Evolutionary conservation across 2,113 vertebrate genomes (phyloP), one percentile per base, ranked within the genome.

Genomic region (Cariama cristata): DNA sequence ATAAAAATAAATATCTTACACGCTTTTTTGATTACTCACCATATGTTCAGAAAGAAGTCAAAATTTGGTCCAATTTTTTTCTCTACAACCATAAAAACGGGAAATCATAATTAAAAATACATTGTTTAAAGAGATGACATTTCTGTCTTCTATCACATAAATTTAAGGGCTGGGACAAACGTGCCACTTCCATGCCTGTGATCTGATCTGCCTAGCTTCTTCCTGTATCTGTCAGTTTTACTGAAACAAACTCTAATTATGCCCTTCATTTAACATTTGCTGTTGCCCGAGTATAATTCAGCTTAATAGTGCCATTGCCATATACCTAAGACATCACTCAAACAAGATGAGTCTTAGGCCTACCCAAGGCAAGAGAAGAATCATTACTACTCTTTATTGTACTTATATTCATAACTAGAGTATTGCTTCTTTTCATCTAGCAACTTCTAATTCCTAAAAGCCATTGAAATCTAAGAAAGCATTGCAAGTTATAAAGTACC

Each of bases 361-460:
- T 79, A 64, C 81, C 38, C 4, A 35, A 88, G 45, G 85, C 74
- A 88, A 67, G 69, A 66, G 33, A 58, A 72, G 28, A 62, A 53
- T 83, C 71, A 66, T 79, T 86, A 69, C 28, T 63, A 5, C 20
- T 58, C 66, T 60, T 88, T 62, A 66, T 75, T 82, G 30, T 50
- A n/a, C 35, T 74, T 69, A 40, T 3, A 52, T 88, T 90, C 40
- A 32, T 90, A 82, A 55, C 45, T 82, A 50, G 14, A 73, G 62
- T 69, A 90, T 38, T 86, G 32, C 33, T 90, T 50, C 56, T 94
- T 96, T 95, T 87, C 62, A 90, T 68, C n/a, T 74, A 82, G 35
- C 66, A 77, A 44, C 6, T 73, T 58, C 8, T 8, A 73, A 73
- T 82, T 75, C 59, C 58, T 72, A 38, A 90, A 59, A 79, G 24